Conservation (phyloP, 2,113 vertebrate species). For the Erythrolamprus reginae region DNA sequence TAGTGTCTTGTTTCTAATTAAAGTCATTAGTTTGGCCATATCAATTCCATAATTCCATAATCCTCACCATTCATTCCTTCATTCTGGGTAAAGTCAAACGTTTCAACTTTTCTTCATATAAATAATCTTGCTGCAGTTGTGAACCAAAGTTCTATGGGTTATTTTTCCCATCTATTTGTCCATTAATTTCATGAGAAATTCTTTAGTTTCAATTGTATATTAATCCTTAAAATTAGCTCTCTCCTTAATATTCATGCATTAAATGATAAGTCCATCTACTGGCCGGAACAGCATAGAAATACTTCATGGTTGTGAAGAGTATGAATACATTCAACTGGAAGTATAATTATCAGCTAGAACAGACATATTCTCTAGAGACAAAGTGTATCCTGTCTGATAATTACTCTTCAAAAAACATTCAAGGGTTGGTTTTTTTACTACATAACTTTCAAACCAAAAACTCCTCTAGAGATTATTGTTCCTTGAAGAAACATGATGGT, state of each 20-base stretch:
- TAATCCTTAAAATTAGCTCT: background rate
- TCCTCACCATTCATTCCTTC: background rate
- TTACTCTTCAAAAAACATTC: slow-evolving; percentile 22
- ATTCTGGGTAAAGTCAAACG: no score
- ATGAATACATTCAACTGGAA: background rate
- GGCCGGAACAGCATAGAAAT: background rate
- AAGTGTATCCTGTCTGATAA: background rate
- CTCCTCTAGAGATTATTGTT: background rate
- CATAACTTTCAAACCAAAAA: background rate
- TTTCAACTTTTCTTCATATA: no score
- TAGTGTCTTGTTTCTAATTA: background rate
- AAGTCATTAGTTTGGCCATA: background rate
- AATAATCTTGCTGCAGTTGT: background rate
- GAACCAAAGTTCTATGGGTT: background rate
- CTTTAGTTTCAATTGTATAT: background rate
- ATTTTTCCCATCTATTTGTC: background rate
- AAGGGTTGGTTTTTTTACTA: slow-evolving; percentile 10
- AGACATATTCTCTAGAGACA: no score
- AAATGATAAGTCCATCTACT: no score
- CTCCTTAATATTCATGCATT: background rate
- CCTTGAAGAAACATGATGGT: background rate
- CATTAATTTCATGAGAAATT: background rate
- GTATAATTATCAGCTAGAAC: background rate
- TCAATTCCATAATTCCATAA: background rate
- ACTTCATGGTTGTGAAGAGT: background rate